Evolutionary conservation across 2,888 invertebrate genomes (phyloP), one percentile per base, ranked within the genome.

Genomic region (Brenthis daphne): DNA sequence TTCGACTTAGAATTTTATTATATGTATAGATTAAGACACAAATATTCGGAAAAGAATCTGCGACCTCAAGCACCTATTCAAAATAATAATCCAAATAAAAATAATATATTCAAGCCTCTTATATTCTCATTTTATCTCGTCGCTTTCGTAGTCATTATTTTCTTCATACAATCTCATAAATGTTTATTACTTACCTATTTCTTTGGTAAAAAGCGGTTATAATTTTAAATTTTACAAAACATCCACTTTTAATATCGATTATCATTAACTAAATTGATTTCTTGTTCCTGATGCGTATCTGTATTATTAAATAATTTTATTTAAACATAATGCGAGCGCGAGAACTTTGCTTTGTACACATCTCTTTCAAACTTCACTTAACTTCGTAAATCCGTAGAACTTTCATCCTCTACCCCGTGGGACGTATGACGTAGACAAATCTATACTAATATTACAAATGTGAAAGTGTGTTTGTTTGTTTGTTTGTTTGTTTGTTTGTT

Each of bases 181-280:
- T 29, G 54, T 5, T 54, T 54, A 53, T 20, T 53, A 2, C 11
- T 53, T 8, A 2, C 16, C 20, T 8, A 12, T 20, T 20, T 20
- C 16, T 6, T 12, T 53, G 29, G 29, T 20, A 12, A 54, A 54
- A 16, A 29, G 12, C 50, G 16, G n/a, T 50, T 11, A 50, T 60
- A 60, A 60, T 60, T 50, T 60, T 50, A 50, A 50, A 60, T 51
- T 60, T 50, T 8, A 57, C 3, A 29, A 48, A 55, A 37, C 48
- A 50, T 60, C 50, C 29, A 29, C 16, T 60, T 60, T 60, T 60
- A 50, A 50, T 33, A 60, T 50, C 50, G 50, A 33, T 12, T 29
- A n/a, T 16, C n/a, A 50, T 60, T 60, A 50, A 60, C 29, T 50
- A 33, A 60, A 60, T 60, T 29, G 60, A 29, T 51, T 60, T 11